A percentile compares a stretch with the other conserved stretches of the same genome.
Conservation (phyloP, 1,140 invertebrate species). For the Drosophila saltans region DNA sequence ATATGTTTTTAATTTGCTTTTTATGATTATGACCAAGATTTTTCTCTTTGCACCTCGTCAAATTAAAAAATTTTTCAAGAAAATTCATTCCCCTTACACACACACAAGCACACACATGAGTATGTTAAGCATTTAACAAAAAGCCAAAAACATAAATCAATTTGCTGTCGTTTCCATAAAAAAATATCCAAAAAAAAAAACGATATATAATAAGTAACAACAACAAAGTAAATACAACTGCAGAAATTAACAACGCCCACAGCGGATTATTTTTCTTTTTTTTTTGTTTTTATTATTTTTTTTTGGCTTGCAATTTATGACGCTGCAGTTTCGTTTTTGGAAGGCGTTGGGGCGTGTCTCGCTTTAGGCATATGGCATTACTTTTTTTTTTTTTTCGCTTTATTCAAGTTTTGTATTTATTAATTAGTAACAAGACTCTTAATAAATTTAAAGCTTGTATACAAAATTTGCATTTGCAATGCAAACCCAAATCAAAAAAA, state of each 20-base stretch:
- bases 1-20: slow-evolving; percentile 15
- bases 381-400: not conserved
- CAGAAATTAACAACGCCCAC: slow-evolving; percentile 78
- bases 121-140: slow-evolving; percentile 70
- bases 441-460: slow-evolving; percentile 66
- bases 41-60: slow-evolving; percentile 38
- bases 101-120: slow-evolving; percentile 10
- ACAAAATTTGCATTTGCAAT: slow-evolving; percentile 65
- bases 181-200: slow-evolving; percentile 19
- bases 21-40: not conserved
- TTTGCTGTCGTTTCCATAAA: slow-evolving; percentile 58
- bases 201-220: slow-evolving; percentile 26
- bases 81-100: slow-evolving; percentile 58
- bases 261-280: slow-evolving; percentile 40
- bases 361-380: slow-evolving; percentile 46
- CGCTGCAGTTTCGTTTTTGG: slow-evolving; percentile 56
- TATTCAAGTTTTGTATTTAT: slow-evolving; percentile 64
- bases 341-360: slow-evolving; percentile 49
- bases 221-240: slow-evolving; percentile 77
- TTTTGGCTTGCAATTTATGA: slow-evolving; percentile 64
- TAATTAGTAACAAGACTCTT: slow-evolving; percentile 69
- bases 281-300: slow-evolving; percentile 30
- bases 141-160: slow-evolving; percentile 72
- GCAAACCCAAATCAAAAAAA: not conserved
- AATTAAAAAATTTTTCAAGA: slow-evolving; percentile 49